Evolutionary conservation across 2,113 vertebrate genomes (phyloP).

Genomic region (Oceanodroma tethys): DNA sequence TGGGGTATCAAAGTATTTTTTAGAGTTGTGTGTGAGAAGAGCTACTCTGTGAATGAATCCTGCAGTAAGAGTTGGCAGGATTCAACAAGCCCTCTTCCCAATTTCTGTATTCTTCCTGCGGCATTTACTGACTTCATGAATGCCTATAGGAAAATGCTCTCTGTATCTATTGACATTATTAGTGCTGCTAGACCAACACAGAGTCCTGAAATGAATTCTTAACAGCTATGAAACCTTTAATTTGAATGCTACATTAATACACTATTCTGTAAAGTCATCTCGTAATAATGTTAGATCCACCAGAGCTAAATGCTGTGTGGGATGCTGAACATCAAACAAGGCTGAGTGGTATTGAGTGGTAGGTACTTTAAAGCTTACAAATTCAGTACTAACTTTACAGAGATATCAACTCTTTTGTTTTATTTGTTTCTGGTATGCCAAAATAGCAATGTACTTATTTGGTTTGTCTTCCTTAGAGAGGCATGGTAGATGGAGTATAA

Average conservation of each 20-base stretch:
- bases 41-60: background rate
- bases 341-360: background rate
- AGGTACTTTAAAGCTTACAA: background rate
- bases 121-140: background rate
- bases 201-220: background rate
- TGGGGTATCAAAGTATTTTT: background rate
- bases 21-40: background rate
- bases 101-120: background rate
- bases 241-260: background rate
- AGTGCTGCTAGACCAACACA: background rate
- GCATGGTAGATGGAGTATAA: background rate
- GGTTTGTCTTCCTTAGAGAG: conserved; percentile 15
- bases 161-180: background rate
- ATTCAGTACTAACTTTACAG: background rate
- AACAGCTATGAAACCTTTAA: background rate
- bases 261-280: background rate
- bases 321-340: background rate
- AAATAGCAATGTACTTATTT: background rate
- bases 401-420: background rate
- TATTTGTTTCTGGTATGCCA: background rate
- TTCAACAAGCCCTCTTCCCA: background rate
- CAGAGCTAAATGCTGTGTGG: background rate
- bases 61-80: background rate
- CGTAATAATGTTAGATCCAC: background rate
- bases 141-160: background rate